Conservation (phyloP, 2,113 vertebrate genomes). For the Saguinus midas region DNA sequence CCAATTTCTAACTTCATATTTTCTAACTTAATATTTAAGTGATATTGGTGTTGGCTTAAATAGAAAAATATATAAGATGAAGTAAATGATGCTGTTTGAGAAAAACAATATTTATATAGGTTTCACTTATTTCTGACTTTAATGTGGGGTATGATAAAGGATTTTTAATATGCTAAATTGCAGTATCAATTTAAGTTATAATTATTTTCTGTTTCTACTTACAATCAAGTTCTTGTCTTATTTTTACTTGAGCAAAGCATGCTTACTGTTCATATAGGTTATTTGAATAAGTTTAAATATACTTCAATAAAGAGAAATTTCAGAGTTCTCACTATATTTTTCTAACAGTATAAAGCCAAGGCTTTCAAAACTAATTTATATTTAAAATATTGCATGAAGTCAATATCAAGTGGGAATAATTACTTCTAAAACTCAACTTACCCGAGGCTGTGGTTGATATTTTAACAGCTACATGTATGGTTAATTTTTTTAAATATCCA, state of each 20-base stretch:
- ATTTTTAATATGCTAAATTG: neutral
- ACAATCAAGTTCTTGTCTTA: neutral
- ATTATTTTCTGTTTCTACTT: neutral
- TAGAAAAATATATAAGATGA: neutral
- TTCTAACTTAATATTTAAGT: neutral
- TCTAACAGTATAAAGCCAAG: neutral
- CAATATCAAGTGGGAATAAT: neutral
- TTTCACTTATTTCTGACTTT: neutral
- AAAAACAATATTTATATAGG: neutral
- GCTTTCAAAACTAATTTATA: neutral
- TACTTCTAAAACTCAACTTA: neutral
- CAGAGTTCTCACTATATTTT: neutral
- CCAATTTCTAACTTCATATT: neutral
- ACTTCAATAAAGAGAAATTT: neutral
- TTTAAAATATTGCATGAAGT: neutral
- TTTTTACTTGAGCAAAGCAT: neutral
- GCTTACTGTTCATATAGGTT: neutral
- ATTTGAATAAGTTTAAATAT: neutral
- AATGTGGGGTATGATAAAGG: neutral
- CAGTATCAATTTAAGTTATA: neutral
- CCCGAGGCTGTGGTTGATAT: neutral
- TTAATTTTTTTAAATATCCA: neutral
- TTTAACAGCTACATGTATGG: neutral
- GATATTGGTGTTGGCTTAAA: neutral
- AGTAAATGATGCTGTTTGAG: neutral